phyloP scores from a whole-genome alignment of 1,140 invertebrate genomes.

The Euura lappo region DNA sequence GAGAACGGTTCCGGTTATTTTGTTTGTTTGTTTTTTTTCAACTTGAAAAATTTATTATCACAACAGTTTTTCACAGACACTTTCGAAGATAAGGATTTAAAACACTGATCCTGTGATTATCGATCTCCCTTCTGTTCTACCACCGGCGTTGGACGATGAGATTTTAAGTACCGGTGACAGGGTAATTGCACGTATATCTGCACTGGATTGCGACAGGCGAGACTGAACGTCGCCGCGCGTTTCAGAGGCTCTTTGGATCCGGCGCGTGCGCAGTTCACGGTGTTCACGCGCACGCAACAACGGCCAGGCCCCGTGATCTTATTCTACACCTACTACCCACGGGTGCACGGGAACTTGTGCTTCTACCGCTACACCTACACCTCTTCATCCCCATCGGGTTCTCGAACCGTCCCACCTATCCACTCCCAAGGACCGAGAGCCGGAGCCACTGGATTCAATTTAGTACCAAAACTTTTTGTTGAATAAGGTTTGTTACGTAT shows the following conservation, averaged over 20 bases:
- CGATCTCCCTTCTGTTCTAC: not conserved
- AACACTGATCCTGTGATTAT: not conserved
- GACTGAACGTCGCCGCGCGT: slow-evolving; percentile 54
- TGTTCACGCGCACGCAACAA: slow-evolving; percentile 32
- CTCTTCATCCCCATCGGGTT: too few relatives aligned
- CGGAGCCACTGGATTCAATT: slow-evolving; percentile 39
- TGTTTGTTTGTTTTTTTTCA: too few relatives aligned
- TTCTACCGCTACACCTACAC: too few relatives aligned
- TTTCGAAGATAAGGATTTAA: not conserved
- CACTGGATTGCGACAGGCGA: slow-evolving; percentile 50
- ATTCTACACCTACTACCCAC: slow-evolving; percentile 33
- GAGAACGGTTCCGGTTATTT: too few relatives aligned
- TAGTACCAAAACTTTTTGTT: slow-evolving; percentile 40
- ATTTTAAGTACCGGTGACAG: slow-evolving; percentile 43
- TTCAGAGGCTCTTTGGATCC: slow-evolving; percentile 36
- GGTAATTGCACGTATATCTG: slow-evolving; percentile 51
- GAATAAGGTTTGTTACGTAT: slow-evolving; percentile 46
- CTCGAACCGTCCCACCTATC: too few relatives aligned
- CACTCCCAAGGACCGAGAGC: not conserved
- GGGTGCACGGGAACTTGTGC: not conserved
- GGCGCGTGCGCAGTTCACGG: slow-evolving; percentile 29
- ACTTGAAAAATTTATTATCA: too few relatives aligned
- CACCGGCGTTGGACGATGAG: not conserved
- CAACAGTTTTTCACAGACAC: too few relatives aligned
- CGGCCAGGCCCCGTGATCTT: slow-evolving; percentile 27